phyloP scores from a whole-genome alignment of 2,888 invertebrate species.

The Noctuana brunneofusca region DNA sequence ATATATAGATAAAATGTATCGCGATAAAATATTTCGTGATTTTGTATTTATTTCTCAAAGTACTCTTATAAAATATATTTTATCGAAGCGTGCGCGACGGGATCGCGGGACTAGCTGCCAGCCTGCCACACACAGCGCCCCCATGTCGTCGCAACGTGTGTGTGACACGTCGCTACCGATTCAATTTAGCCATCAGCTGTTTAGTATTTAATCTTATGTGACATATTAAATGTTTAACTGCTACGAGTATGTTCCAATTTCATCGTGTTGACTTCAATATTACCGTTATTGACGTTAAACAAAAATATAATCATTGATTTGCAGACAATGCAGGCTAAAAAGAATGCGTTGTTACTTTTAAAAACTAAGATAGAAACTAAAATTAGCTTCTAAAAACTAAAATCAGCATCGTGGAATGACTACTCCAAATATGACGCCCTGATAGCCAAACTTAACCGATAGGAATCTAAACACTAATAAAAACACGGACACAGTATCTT shows the following conservation, averaged over 20 bases:
- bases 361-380: too few relatives aligned
- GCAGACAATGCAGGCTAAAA: not conserved
- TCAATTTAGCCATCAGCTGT: slow-evolving; percentile 7
- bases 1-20: too few relatives aligned
- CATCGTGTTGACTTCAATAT: not conserved
- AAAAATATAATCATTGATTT: not conserved
- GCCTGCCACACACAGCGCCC: slow-evolving; percentile 6
- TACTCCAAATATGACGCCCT: too few relatives aligned
- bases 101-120: not conserved
- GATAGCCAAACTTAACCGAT: too few relatives aligned
- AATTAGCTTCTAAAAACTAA: too few relatives aligned
- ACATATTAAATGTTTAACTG: slow-evolving; percentile 1
- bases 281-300: not conserved
- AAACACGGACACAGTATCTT: not conserved
- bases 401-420: too few relatives aligned
- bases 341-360: not conserved
- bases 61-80: not conserved
- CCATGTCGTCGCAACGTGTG: not conserved
- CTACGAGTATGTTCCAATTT: not conserved
- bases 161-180: not conserved
- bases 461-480: too few relatives aligned
- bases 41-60: not conserved
- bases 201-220: slow-evolving; percentile 3
- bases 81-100: not conserved
- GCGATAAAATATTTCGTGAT: too few relatives aligned